Conservation (phyloP, 2,113 vertebrate genomes). For the Rhineura floridana region DNA sequence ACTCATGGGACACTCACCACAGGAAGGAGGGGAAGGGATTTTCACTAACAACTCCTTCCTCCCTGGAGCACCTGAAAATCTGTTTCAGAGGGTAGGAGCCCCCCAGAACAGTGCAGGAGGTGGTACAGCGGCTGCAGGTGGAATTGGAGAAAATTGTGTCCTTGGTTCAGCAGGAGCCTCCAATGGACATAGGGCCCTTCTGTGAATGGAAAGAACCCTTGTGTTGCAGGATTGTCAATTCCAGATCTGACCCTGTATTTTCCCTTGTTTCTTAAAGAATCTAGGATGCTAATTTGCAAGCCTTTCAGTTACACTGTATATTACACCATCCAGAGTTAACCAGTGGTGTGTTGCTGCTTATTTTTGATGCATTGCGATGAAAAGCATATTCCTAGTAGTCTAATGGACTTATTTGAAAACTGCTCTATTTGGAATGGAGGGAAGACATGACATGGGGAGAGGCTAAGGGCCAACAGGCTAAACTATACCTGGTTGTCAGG, state of each 20-base stretch:
- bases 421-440: constrained; percentile 60
- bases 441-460: constrained; percentile 61
- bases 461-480: constrained; percentile 48
- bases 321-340: constrained; percentile 72
- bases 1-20: constrained; percentile 30
- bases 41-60: neutral
- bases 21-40: neutral
- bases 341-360: constrained; percentile 79
- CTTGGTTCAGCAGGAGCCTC: neutral
- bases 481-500: constrained; percentile 80
- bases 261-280: constrained; percentile 52
- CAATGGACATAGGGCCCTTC: neutral
- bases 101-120: neutral
- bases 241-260: neutral
- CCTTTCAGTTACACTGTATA: constrained; percentile 70
- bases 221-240: neutral
- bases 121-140: neutral
- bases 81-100: neutral
- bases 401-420: constrained; percentile 59
- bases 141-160: neutral
- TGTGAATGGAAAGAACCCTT: too few species aligned
- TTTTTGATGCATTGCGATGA: constrained; percentile 64
- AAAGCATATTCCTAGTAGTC: constrained; percentile 63
- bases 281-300: constrained; percentile 54
- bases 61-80: neutral